These are phyloP conservation scores for Orchestes rusci DNA, from an alignment of 2,888 invertebrate genomes.

Conservation along the genomic window DNA sequence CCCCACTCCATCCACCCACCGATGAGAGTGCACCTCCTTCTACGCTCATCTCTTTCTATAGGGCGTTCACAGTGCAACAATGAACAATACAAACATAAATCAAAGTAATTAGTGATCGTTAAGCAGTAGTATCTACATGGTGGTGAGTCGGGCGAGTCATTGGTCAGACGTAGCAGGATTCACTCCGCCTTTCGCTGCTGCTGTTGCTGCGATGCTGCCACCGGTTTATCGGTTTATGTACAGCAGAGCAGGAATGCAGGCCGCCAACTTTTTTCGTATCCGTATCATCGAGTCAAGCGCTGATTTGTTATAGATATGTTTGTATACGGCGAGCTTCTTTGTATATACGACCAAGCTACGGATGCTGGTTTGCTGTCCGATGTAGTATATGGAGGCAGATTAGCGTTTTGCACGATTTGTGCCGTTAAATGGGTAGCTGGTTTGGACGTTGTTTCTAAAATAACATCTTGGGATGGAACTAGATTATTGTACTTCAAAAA, in stretches of 20 bases:
- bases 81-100: conserved; percentile 54
- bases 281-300: conserved; percentile 8
- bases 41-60: conserved; percentile 17
- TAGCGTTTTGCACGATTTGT: too few relatives aligned
- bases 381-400: too few relatives aligned
- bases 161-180: conserved; percentile 51
- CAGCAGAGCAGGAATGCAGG: conserved; percentile 20
- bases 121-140: conserved; percentile 48
- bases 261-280: conserved; percentile 16
- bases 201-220: conserved; percentile 5
- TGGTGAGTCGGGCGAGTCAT: conserved; percentile 55
- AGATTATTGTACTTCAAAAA: too few relatives aligned
- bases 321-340: too few relatives aligned
- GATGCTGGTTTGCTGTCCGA: too few relatives aligned
- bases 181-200: conserved; percentile 49
- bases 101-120: conserved; percentile 30
- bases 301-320: conserved; percentile 25
- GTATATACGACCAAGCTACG: too few relatives aligned
- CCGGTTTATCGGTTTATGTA: neutral
- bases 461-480: too few relatives aligned
- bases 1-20: conserved; percentile 7
- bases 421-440: too few relatives aligned
- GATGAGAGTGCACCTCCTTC: neutral
- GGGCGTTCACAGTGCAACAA: conserved; percentile 54
- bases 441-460: too few relatives aligned